phyloP scores from a whole-genome alignment of 2,888 invertebrate species.

The Dynastes tityus region DNA sequence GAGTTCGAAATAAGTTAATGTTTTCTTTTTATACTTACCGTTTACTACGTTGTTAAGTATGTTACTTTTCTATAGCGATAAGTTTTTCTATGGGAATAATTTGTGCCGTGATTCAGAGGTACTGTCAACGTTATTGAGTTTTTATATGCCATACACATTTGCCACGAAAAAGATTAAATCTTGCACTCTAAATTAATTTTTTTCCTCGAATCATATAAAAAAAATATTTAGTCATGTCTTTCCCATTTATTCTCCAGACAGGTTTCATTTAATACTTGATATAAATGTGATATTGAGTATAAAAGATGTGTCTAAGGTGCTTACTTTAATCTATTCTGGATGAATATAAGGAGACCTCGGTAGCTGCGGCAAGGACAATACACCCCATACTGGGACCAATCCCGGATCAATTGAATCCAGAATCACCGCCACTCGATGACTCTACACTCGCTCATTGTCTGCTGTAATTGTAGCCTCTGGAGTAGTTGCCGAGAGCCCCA shows the following conservation, averaged over 20 bases:
- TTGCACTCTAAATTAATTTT: too few species aligned
- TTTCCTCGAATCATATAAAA: too few species aligned
- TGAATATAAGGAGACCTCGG: constrained; percentile 57
- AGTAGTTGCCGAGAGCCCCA: constrained; percentile 68
- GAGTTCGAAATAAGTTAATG: too few species aligned
- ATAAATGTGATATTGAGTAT: constrained; percentile 44
- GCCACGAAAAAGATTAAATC: too few species aligned
- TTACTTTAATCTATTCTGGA: constrained; percentile 55
- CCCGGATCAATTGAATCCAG: constrained; percentile 69
- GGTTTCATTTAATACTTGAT: constrained; percentile 27
- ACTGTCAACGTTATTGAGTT: too few species aligned
- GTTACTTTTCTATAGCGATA: too few species aligned
- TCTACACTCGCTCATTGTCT: constrained; percentile 68
- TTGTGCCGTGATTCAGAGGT: too few species aligned
- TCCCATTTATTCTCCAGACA: constrained; percentile 5
- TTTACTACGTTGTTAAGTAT: too few species aligned
- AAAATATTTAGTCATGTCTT: neutral
- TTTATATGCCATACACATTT: too few species aligned
- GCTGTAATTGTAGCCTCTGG: constrained; percentile 70
- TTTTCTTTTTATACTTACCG: too few species aligned
- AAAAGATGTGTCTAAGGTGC: constrained; percentile 48
- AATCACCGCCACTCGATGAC: constrained; percentile 68
- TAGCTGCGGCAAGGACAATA: constrained; percentile 66
- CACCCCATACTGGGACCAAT: constrained; percentile 68
- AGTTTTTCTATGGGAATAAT: too few species aligned